These are phyloP conservation scores for Oncorhynchus kisutch DNA, from an alignment of 2,113 vertebrate species.

Conservation along the genomic window DNA sequence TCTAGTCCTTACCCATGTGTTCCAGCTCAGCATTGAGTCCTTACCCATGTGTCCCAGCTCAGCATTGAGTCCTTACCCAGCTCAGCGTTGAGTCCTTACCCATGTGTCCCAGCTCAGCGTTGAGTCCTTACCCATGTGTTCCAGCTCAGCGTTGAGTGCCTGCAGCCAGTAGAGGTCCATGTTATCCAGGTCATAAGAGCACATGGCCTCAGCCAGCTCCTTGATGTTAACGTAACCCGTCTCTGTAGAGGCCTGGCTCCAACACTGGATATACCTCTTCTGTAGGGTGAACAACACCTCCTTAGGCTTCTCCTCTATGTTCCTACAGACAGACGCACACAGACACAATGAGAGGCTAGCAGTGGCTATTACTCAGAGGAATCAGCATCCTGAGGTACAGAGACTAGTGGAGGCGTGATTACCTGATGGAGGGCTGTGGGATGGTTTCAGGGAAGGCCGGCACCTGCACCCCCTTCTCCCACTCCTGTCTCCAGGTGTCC, in stretches of 20 bases:
- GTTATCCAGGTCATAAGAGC: conserved; percentile 94
- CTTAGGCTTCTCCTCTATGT: conserved; percentile 82
- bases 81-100: conserved; percentile 67
- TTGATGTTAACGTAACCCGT: conserved; percentile 87
- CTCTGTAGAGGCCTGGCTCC: conserved; percentile 79
- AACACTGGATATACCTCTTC: conserved; percentile 89
- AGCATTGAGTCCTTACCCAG: too few relatives aligned
- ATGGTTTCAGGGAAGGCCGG: conserved; percentile 88
- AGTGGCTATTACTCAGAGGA: too few relatives aligned
- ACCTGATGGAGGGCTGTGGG: conserved; percentile 89
- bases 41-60: not conserved
- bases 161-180: conserved; percentile 93
- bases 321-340: conserved; percentile 59
- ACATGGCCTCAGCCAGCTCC: conserved; percentile 89
- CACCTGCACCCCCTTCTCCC: conserved; percentile 98
- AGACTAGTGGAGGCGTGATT: not conserved
- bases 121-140: conserved; percentile 87
- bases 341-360: too few relatives aligned
- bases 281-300: conserved; percentile 85
- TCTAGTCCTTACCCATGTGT: too few relatives aligned
- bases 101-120: conserved; percentile 85
- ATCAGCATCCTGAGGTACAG: too few relatives aligned
- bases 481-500: conserved; percentile 96
- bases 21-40: too few relatives aligned
- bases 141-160: conserved; percentile 83